Base-by-base conservation (phyloP, 2,797 vertebrate species). In the Peromyscus melanophrys region DNA sequence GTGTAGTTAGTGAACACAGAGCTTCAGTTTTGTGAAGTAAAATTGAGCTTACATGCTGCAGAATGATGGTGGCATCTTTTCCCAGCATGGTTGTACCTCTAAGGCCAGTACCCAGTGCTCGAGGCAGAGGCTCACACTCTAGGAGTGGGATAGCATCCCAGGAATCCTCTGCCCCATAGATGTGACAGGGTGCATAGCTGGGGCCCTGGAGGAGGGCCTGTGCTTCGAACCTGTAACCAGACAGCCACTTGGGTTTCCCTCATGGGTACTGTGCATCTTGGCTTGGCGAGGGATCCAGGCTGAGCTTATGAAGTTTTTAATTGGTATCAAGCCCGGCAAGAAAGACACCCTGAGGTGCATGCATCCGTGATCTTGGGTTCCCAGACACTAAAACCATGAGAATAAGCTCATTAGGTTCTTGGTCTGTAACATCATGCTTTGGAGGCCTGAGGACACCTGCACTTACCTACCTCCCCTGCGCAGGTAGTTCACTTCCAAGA, bases 111-210 rank as follows among this genome's bases (percentile, higher is more conserved):
- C 23, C 69, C 2, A 1, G 19, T 21, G 27, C 4, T 86, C 37
- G 52, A 81, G 77, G 8, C 34, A 6, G 29, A 92, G 63, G 57
- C 1, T 3, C 0, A 59, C 7, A 25, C 7, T 7, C 4, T 0
- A 5, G 40, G 75, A 6, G 1, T 4, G 5, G 67, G 17, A 0
- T 0, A 34, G 0, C 3, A 25, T 6, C n/a, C 71, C 31, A 14
- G 19, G 37, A 21, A 17, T 27, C 9, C 27, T 71, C 52, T n/a
- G 1, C 13, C 7, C 52, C 87, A 46, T 17, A 25, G 4, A 63
- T 16, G 2, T 25, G 6, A 46, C 9, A 49, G 77, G 27, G 4
- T 19, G 3, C 59, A 67, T 0, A 37, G 23, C 16, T 73, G 21
- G n/a, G 14, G 80, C 11, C 69, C 78, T 78, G 61, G 84, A 67